Conservation (phyloP, 2,888 invertebrate genomes). For the Orchestes rusci region DNA sequence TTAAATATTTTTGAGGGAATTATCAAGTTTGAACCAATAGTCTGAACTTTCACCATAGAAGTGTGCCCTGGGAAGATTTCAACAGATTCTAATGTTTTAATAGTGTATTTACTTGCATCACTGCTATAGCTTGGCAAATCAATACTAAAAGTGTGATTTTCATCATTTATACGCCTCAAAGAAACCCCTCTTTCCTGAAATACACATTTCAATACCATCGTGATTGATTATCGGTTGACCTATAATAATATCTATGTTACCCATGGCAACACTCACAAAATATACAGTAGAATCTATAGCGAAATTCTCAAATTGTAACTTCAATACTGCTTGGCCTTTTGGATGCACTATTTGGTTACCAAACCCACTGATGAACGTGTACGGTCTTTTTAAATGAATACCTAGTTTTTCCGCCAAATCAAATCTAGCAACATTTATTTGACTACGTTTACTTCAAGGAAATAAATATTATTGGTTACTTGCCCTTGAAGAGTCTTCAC, state of each 20-base stretch:
- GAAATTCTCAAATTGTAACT: background rate
- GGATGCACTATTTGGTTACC: background rate
- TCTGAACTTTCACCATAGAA: too few species aligned
- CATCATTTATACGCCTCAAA: too few species aligned
- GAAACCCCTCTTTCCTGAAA: too few species aligned
- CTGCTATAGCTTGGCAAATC: too few species aligned
- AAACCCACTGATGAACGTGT: background rate
- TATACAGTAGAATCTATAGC: background rate
- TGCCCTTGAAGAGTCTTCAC: slow-evolving; percentile 12
- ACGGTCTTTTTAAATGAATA: background rate
- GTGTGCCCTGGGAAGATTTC: too few species aligned
- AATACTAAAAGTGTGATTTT: too few species aligned
- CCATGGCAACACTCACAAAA: slow-evolving; percentile 1
- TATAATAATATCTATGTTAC: slow-evolving; percentile 3
- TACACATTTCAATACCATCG: background rate
- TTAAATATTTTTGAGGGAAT: background rate
- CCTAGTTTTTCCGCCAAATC: background rate
- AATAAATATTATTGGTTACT: slow-evolving; percentile 11
- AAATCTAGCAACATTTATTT: slow-evolving; percentile 6
- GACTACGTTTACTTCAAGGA: slow-evolving; percentile 3
- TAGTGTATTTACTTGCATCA: too few species aligned
- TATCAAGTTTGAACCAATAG: too few species aligned
- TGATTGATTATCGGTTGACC: slow-evolving; percentile 3
- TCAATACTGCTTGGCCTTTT: background rate
- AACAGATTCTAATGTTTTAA: too few species aligned